Conservation (phyloP, 2,797 vertebrate genomes). For the Tympanoctomys barrerae region DNA sequence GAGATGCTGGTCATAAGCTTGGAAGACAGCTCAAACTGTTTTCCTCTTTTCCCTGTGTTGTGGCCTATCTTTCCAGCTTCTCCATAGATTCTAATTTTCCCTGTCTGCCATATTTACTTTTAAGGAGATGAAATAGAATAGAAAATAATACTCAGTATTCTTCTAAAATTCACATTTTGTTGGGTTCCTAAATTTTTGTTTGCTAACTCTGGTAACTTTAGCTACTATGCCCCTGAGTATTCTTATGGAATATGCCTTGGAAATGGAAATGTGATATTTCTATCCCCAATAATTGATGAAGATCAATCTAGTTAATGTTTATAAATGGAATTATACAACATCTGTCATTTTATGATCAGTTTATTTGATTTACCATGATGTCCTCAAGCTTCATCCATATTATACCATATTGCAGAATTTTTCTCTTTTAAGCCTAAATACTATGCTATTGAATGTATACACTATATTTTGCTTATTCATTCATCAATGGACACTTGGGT, state of each 20-base stretch:
- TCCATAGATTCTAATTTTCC: neutral
- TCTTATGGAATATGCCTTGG: neutral
- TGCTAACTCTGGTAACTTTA: neutral
- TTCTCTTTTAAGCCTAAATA: neutral
- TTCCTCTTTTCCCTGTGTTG: neutral
- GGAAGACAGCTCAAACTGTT: neutral
- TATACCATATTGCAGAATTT: neutral
- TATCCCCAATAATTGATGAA: neutral
- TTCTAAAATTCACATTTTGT: constrained; percentile 46
- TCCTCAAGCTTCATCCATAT: neutral
- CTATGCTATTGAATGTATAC: neutral
- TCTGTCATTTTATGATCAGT: neutral
- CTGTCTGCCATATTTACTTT: neutral
- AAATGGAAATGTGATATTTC: neutral
- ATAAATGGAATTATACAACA: neutral
- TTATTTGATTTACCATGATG: neutral
- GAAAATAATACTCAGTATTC: constrained; percentile 5
- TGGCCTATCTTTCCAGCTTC: neutral
- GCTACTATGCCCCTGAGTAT: neutral
- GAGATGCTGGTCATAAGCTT: neutral
- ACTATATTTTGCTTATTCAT: neutral
- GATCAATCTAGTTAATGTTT: neutral
- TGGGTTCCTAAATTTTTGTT: neutral
- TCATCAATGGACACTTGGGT: neutral
- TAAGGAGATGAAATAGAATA: constrained; percentile 21